Evolutionary conservation across 2,113 vertebrate species (phyloP).

Genomic region (Mystacornis crossleyi): DNA sequence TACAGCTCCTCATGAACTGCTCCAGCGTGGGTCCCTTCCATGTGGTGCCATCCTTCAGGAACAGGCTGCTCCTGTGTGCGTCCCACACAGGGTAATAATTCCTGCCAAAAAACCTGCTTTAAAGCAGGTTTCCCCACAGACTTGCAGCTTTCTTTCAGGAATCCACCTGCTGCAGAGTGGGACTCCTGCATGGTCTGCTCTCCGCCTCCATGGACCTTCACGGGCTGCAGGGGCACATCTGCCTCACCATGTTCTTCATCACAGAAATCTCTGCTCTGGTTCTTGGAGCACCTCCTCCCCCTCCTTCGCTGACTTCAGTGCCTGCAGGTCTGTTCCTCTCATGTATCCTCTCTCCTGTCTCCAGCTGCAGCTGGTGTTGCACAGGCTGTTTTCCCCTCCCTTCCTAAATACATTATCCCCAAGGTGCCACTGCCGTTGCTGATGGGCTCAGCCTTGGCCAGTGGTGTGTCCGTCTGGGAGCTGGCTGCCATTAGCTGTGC

Average conservation of each 20-base stretch:
- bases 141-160: not conserved
- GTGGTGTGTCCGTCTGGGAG: too few relatives aligned
- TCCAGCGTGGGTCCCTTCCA: not conserved
- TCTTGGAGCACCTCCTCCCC: not conserved
- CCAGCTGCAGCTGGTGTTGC: not conserved
- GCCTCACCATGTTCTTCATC: not conserved
- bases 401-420: not conserved
- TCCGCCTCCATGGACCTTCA: not conserved
- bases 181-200: not conserved
- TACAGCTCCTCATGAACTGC: not conserved
- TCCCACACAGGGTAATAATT: not conserved
- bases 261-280: not conserved
- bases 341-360: not conserved
- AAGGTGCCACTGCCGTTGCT: too few relatives aligned
- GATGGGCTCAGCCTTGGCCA: too few relatives aligned
- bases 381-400: not conserved
- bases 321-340: not conserved
- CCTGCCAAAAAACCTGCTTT: not conserved
- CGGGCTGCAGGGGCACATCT: not conserved
- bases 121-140: not conserved
- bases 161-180: not conserved
- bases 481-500: not conserved
- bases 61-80: too few relatives aligned
- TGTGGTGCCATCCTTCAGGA: not conserved
- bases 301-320: not conserved